Evolutionary conservation across 2,797 vertebrate genomes (phyloP).

Genomic region (Hozukius guyotensis): DNA sequence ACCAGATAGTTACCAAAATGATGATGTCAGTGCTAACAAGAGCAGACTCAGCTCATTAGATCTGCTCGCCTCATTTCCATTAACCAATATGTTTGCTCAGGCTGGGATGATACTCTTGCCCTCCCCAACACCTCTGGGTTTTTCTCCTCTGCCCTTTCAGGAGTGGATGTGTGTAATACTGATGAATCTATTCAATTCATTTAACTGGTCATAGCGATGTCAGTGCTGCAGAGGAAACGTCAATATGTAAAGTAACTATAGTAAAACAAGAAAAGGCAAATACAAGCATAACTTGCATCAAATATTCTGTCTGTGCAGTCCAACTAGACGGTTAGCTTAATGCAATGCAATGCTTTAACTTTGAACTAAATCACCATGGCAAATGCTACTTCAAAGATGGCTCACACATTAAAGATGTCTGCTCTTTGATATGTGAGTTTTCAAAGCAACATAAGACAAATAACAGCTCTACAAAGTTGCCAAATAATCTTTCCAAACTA

Average conservation of each 20-base stretch:
- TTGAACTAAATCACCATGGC: background rate
- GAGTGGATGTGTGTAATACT: background rate
- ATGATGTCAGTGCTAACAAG: constrained; percentile 6
- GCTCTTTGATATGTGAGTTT: background rate
- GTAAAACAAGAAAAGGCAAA: background rate
- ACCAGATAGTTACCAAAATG: background rate
- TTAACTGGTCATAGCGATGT: background rate
- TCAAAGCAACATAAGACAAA: background rate
- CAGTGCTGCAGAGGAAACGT: background rate
- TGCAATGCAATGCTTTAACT: background rate
- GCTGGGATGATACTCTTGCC: background rate
- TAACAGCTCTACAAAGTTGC: background rate
- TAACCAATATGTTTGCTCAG: background rate
- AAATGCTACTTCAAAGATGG: background rate
- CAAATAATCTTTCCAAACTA: background rate
- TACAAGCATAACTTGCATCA: background rate
- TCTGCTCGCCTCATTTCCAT: constrained; percentile 20
- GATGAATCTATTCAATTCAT: constrained; percentile 3
- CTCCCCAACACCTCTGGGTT: background rate
- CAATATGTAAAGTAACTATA: background rate
- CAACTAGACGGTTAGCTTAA: background rate
- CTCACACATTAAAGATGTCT: background rate
- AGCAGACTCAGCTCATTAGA: constrained; percentile 29
- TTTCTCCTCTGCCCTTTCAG: background rate
- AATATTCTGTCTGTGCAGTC: background rate